These are phyloP conservation scores for Hemitrygon akajei DNA, from an alignment of 2,797 vertebrate species.

Conservation along the genomic window DNA sequence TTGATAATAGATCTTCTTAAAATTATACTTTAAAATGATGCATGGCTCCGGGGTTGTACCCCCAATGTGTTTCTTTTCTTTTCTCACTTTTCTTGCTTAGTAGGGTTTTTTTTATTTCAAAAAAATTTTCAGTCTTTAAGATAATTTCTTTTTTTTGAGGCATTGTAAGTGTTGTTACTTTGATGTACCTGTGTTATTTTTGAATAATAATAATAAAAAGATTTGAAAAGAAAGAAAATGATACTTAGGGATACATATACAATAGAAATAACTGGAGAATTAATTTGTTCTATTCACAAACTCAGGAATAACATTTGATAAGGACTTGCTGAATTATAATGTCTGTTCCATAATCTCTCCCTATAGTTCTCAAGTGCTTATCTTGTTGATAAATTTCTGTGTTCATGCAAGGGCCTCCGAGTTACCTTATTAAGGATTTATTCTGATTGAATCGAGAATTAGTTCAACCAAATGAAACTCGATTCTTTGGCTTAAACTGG, in stretches of 20 bases:
- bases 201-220: too few relatives aligned
- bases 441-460: background rate
- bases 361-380: background rate
- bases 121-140: too few relatives aligned
- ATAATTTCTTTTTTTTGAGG: too few relatives aligned
- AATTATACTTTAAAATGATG: background rate
- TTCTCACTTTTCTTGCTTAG: too few relatives aligned
- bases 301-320: background rate
- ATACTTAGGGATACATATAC: background rate
- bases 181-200: too few relatives aligned
- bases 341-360: background rate
- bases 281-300: background rate
- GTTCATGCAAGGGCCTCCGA: background rate
- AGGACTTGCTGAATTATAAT: background rate
- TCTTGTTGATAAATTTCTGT: background rate
- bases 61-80: too few relatives aligned
- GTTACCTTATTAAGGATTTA: background rate
- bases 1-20: background rate
- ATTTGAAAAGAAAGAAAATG: too few relatives aligned
- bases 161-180: too few relatives aligned
- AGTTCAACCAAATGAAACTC: background rate
- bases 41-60: too few relatives aligned
- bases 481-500: background rate
- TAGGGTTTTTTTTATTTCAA: too few relatives aligned
- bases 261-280: background rate